These are phyloP conservation scores for Heterocephalus glaber DNA, from an alignment of 2,113 vertebrate species.

Conservation along the genomic window DNA sequence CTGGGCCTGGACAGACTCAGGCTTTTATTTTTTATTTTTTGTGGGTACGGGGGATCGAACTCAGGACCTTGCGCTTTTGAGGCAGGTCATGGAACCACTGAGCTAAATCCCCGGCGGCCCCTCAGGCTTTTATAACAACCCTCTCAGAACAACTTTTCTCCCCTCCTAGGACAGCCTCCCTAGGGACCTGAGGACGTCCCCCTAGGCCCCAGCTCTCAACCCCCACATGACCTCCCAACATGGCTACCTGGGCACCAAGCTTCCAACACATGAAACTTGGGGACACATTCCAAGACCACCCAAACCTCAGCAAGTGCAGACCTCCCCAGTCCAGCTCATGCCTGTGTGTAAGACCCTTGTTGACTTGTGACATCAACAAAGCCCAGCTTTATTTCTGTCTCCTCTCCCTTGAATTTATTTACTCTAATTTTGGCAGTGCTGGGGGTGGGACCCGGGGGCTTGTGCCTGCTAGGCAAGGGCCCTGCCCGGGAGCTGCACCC, in stretches of 20 bases:
- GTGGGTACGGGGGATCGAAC: too few relatives aligned
- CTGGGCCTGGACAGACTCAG: too few relatives aligned
- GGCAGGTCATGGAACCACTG: too few relatives aligned
- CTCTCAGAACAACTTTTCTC: too few relatives aligned
- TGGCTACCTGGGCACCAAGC: neutral
- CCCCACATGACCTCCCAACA: neutral
- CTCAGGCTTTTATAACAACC: neutral
- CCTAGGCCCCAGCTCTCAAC: neutral
- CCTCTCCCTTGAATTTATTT: neutral
- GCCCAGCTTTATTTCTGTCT: neutral
- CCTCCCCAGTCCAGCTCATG: neutral
- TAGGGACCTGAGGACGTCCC: neutral
- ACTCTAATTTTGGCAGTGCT: neutral
- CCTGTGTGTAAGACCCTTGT: accelerated
- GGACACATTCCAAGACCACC: neutral
- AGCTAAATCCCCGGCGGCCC: too few relatives aligned
- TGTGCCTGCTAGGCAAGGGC: neutral
- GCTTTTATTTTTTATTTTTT: too few relatives aligned
- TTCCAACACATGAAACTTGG: neutral
- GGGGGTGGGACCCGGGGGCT: neutral
- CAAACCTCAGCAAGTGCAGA: accelerated
- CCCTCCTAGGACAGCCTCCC: neutral
- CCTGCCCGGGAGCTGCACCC: neutral
- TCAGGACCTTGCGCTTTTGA: too few relatives aligned
- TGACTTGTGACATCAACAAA: accelerated